These are phyloP conservation scores for Crotalus viridis DNA, from an alignment of 2,113 vertebrate genomes.

Conservation along the genomic window DNA sequence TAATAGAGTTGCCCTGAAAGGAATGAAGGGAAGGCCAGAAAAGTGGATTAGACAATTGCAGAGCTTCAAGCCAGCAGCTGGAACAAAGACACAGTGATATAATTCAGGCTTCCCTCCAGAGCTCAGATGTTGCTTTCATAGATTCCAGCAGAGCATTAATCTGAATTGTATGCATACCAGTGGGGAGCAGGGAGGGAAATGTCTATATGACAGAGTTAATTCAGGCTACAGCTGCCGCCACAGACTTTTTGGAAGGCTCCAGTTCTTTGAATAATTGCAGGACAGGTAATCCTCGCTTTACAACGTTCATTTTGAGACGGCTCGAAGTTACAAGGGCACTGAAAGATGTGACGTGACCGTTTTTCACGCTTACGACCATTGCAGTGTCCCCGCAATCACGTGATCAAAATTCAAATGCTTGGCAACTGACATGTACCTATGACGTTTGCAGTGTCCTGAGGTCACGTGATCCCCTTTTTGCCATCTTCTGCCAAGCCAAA, in stretches of 20 bases:
- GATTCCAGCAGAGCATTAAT: conserved; percentile 21
- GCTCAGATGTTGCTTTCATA: conserved; percentile 8
- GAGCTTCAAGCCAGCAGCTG: conserved; percentile 22
- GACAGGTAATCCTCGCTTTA: neutral
- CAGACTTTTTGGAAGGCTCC: neutral
- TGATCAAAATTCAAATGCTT: too few relatives aligned
- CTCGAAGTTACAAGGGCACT: neutral
- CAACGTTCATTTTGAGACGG: neutral
- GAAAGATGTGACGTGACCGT: neutral
- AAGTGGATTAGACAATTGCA: conserved; percentile 9
- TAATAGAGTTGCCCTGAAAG: conserved; percentile 11
- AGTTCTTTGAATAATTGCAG: neutral
- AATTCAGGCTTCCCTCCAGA: neutral
- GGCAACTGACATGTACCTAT: too few relatives aligned
- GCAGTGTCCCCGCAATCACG: too few relatives aligned
- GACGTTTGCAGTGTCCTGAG: too few relatives aligned
- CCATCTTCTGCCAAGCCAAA: too few relatives aligned
- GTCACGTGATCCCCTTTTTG: too few relatives aligned
- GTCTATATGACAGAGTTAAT: conserved; percentile 4
- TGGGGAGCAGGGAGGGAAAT: neutral
- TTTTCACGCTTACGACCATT: too few relatives aligned
- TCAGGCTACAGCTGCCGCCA: neutral
- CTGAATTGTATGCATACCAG: neutral
- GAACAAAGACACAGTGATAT: conserved; percentile 11
- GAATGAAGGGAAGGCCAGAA: conserved; percentile 17